Base-by-base conservation (phyloP, 2,113 vertebrate species). In the Pachyramphus minor region DNA sequence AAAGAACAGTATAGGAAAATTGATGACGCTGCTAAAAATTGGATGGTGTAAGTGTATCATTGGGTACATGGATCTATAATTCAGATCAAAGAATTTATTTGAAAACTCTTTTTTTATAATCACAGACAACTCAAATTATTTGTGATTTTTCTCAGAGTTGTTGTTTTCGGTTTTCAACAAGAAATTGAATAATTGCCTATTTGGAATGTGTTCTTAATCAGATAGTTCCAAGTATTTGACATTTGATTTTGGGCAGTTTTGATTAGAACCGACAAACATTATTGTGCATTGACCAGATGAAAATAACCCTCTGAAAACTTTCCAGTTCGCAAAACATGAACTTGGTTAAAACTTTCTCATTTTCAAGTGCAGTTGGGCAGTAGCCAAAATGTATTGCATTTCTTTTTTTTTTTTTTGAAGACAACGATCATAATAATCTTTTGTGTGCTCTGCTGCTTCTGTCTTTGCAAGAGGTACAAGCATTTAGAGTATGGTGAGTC, bases 1-100 rank as follows among this genome's bases (percentile, higher is more conserved):
- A 30, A 86, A 84, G 24, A 77, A 15, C 72, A 81, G n/a, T 52
- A 85, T 73, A 92, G 87, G 87, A 93, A 96, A 89, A 90, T 85
- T 53, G 11, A 19, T 52, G 44, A 68, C 77, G 72, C 56, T 95
- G 53, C 71, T 95, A 30, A 49, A 33, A 52, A 63, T 88, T 52
- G 69, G 42, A 68, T n/a, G 66, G 39, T 53, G 12, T 47, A 58
- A 58, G 21, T 67, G 27, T 87, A 24, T 64, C 27, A 6, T 35
- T 89, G 10, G 33, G 33, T 77, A 50, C 47, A n/a, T 11, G 30
- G 59, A 66, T 80, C 79, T 89, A 12, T 69, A 74, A 67, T 62
- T 84, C 49, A 78, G 44, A 73, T 58, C 35, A 68, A 87, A 60
- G 6, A 59, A 77, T 64, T 67, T 72, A 39, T 79, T 79, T 75